Evolutionary conservation across 2,888 invertebrate genomes (phyloP), one percentile per base, ranked within the genome.

Genomic region (Drosophila rubida): DNA sequence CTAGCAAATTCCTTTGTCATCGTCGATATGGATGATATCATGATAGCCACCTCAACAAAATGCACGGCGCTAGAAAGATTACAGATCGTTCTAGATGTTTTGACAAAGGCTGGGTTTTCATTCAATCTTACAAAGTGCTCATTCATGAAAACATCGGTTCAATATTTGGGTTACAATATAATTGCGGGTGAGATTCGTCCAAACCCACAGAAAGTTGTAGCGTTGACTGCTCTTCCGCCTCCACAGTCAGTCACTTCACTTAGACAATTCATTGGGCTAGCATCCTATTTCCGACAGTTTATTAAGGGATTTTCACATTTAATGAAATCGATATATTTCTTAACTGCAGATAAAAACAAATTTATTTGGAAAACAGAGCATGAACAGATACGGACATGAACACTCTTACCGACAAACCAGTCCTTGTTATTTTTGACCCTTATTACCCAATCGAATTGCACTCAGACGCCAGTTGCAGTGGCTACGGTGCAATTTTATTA

Each of bases 301-400:
- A 44, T 62, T 42, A 30, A 39, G 16, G 44, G 45, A 53, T 62
- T 58, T 58, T 62, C 62, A 41, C 54, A 67, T 6, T 48, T 57
- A 13, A 42, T 53, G 13, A 53, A 41, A 42, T 22, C 51, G 5
- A 30, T 53, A 61, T 51, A 57, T 57, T 59, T 49, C 8, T 35
- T 51, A 57, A 63, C 44, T 14, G 8, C 54, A 41, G 35, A 50
- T 14, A 41, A 60, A 61, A 42, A 53, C 9, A 57, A 61, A 57
- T 57, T 61, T 51, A 25, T 39, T 45, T 62, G 45, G 41, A 48
- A 35, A 48, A 8, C 22, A 22, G 49, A 37, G 22, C 35, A 49
- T 49, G 49, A 49, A 35, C 19, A 49, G 22, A 49, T 44, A 13
- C 44, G 44, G 44, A 23, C 25, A 19, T 48, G 0, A 48, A 6